phyloP scores from a whole-genome alignment of 2,797 vertebrate genomes.

The Bovichtus variegatus region DNA sequence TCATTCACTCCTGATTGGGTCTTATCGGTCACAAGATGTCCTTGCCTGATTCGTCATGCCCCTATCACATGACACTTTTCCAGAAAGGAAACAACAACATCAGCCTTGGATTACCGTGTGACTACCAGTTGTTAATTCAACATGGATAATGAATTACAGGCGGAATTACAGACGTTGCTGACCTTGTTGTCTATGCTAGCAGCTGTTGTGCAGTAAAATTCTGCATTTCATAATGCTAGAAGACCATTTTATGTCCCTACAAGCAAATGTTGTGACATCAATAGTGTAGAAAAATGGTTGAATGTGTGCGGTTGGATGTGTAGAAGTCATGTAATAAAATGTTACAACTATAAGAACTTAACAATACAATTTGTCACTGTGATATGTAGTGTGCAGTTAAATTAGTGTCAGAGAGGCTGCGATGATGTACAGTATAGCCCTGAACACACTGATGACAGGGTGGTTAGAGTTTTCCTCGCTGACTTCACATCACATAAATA shows the following conservation, averaged over 20 bases:
- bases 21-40: no score
- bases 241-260: neutral
- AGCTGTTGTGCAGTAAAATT: no score
- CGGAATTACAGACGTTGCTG: no score
- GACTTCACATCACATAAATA: slow-evolving; percentile 8
- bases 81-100: no score
- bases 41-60: no score
- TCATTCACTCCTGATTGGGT: no score
- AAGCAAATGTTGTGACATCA: neutral
- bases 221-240: neutral
- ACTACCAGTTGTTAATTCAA: no score
- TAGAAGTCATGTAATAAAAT: neutral
- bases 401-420: slow-evolving; percentile 4
- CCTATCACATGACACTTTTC: no score
- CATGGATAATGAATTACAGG: no score
- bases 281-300: neutral
- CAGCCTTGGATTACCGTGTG: no score
- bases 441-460: neutral
- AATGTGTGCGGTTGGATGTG: neutral
- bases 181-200: no score
- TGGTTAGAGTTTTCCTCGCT: slow-evolving; percentile 1
- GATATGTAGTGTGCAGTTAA: neutral
- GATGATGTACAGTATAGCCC: slow-evolving; percentile 9
- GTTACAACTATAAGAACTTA: neutral
- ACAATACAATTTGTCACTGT: neutral